Conservation (phyloP, 2,113 vertebrate species). For the Forbesichthys agassizii region DNA sequence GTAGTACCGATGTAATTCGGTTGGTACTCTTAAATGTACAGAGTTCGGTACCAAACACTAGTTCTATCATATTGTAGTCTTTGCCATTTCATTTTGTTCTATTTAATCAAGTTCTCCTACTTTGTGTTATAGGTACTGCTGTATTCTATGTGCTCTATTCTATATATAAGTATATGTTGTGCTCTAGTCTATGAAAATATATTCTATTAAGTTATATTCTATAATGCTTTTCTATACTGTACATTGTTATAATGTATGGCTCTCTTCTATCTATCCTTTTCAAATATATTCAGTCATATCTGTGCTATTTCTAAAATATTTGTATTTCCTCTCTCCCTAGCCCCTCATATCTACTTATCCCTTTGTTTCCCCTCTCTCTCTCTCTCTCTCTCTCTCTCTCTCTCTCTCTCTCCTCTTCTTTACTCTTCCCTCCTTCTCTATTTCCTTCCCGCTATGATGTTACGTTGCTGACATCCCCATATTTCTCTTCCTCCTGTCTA, state of each 20-base stretch:
- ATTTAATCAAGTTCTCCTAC: too few relatives aligned
- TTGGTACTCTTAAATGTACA: too few relatives aligned
- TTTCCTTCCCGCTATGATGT: background rate
- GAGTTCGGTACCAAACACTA: too few relatives aligned
- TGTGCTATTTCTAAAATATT: background rate
- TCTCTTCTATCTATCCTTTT: background rate
- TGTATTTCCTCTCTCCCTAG: background rate
- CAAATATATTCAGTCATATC: background rate
- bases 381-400: background rate
- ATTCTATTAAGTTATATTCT: background rate
- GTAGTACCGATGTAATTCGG: too few relatives aligned
- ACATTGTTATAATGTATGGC: background rate
- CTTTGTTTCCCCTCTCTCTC: background rate
- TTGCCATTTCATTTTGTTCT: background rate
- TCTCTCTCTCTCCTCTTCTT: background rate
- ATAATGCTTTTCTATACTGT: background rate
- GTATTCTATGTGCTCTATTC: background rate
- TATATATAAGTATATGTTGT: too few relatives aligned
- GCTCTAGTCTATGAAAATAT: background rate
- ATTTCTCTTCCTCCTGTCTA: constrained; percentile 28
- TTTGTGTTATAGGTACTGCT: background rate
- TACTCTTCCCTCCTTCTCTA: background rate
- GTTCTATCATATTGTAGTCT: background rate
- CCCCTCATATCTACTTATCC: background rate
- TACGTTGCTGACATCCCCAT: constrained; percentile 32